Conservation (phyloP, 2,797 vertebrate genomes). For the Chaetodon trifasciatus region DNA sequence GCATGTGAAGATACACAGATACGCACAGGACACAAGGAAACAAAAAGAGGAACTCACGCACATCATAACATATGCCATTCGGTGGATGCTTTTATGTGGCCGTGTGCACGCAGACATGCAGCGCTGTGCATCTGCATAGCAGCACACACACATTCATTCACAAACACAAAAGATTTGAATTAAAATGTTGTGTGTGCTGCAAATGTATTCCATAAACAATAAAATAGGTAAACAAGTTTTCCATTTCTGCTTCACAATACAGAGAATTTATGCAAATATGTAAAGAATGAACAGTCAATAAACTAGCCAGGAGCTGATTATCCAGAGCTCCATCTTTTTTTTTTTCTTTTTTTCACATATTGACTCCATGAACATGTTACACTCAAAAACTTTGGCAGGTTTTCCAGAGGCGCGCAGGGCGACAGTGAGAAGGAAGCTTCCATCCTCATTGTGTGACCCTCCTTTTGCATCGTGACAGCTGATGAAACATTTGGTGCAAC, state of each 20-base stretch:
- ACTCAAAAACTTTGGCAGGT: slow-evolving; percentile 52
- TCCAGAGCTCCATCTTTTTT: not conserved
- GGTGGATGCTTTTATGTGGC: slow-evolving; percentile 22
- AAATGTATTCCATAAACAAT: slow-evolving; percentile 3
- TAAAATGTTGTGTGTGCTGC: not conserved
- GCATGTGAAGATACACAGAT: slow-evolving; percentile 23
- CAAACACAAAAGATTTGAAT: not conserved
- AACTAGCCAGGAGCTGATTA: slow-evolving; percentile 34
- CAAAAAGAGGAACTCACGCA: slow-evolving; percentile 47
- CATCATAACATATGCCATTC: slow-evolving; percentile 28
- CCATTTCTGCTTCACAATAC: not conserved
- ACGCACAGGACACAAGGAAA: slow-evolving; percentile 42
- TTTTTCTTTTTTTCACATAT: not conserved
- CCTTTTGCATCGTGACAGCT: slow-evolving; percentile 69
- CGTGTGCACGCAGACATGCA: slow-evolving; percentile 19
- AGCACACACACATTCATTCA: no score
- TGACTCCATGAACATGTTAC: slow-evolving; percentile 34
- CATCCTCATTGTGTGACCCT: slow-evolving; percentile 56
- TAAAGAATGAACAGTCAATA: slow-evolving; percentile 22
- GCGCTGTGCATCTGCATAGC: slow-evolving; percentile 5
- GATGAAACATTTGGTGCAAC: slow-evolving; percentile 79
- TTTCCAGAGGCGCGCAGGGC: slow-evolving; percentile 31
- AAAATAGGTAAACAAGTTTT: slow-evolving; percentile 9
- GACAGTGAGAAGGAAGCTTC: slow-evolving; percentile 48
- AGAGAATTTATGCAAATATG: slow-evolving; percentile 21